A percentile compares a stretch with the other conserved stretches of the same genome.
Conservation (phyloP, 2,113 vertebrate species). For the Brachypodius melanocephalos region DNA sequence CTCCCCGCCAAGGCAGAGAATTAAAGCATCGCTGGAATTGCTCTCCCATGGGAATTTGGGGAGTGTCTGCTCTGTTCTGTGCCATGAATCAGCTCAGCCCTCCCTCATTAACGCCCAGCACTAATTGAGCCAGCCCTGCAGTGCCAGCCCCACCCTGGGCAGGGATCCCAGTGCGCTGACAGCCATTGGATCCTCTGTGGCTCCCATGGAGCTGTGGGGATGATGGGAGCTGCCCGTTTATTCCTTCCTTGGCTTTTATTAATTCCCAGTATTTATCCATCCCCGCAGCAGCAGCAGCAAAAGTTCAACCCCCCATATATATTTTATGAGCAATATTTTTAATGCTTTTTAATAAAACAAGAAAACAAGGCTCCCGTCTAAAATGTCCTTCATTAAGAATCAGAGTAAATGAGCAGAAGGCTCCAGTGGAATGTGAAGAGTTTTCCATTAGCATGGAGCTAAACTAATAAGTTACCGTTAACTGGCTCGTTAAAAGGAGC, state of each 20-base stretch:
- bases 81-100: background rate
- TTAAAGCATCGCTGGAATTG: accelerated
- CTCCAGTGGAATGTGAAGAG: background rate
- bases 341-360: constrained; percentile 53
- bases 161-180: accelerated
- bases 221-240: background rate
- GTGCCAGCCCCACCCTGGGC: background rate
- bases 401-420: background rate
- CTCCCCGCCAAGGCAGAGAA: background rate
- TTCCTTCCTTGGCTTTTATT: background rate
- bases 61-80: background rate
- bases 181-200: accelerated
- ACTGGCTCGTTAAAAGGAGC: background rate
- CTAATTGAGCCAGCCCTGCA: background rate
- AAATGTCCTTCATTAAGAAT: background rate
- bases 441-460: background rate
- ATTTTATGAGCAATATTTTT: constrained; percentile 39
- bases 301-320: background rate
- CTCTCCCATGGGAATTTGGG: background rate
- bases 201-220: background rate
- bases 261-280: background rate
- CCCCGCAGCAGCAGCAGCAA: background rate
- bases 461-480: background rate
- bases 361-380: background rate
- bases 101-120: background rate